Percentiles rank a stretch among this genome's conserved stretches.
Conservation (phyloP, 2,797 vertebrate genomes). For the Xenops minutus region DNA sequence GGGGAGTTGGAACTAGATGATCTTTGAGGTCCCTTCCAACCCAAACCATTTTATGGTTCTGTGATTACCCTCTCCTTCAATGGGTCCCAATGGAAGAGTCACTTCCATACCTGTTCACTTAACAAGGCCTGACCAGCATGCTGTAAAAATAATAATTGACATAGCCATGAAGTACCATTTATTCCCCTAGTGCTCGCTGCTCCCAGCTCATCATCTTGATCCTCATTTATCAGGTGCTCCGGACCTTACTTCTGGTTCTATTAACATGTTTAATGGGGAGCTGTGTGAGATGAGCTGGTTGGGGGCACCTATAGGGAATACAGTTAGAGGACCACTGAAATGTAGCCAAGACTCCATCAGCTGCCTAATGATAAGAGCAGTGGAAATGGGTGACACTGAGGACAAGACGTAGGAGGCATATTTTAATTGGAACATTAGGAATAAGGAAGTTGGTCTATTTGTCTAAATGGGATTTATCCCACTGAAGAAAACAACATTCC, state of each 20-base stretch:
- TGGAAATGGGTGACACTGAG: neutral
- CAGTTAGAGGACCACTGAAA: neutral
- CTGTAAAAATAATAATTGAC: neutral
- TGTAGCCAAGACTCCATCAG: neutral
- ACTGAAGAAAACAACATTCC: neutral
- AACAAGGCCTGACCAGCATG: rapidly evolving
- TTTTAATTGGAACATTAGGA: neutral
- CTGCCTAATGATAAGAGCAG: neutral
- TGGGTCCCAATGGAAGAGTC: neutral
- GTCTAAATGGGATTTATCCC: neutral
- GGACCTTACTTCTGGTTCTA: neutral
- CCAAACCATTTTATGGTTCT: neutral
- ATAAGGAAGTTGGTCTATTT: neutral
- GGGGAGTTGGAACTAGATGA: neutral
- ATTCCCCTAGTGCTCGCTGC: neutral
- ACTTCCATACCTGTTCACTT: rapidly evolving
- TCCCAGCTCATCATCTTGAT: neutral
- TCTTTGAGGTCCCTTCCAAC: neutral
- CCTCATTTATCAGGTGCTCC: neutral
- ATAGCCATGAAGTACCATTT: neutral
- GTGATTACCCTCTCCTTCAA: rapidly evolving
- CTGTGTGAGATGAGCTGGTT: neutral
- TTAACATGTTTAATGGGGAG: neutral
- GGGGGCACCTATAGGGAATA: neutral
- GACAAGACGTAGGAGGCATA: neutral